Conservation (phyloP, 2,113 vertebrate genomes). For the Accipiter cooperii region DNA sequence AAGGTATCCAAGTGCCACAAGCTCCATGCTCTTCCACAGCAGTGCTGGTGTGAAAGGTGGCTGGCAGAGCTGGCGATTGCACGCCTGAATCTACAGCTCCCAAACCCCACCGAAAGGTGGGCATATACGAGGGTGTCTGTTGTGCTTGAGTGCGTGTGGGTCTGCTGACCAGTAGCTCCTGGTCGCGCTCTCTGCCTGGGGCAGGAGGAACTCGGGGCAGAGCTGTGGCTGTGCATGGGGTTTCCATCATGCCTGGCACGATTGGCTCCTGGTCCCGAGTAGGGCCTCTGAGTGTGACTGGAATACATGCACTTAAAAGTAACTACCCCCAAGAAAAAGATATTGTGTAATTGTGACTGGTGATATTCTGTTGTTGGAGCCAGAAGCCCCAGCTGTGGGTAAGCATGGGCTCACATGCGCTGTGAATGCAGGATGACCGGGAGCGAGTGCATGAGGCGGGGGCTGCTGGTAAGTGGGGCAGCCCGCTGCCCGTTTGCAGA, state of each 20-base stretch:
- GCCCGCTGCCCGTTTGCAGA: rapidly evolving
- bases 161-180: background rate
- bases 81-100: background rate
- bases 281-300: background rate
- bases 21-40: rapidly evolving
- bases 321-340: background rate
- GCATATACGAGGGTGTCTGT: rapidly evolving
- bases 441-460: rapidly evolving
- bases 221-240: rapidly evolving
- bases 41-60: background rate
- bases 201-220: background rate
- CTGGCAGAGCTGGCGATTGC: background rate
- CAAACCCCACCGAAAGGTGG: rapidly evolving
- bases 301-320: background rate
- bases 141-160: rapidly evolving
- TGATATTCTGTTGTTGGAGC: background rate
- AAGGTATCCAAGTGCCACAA: rapidly evolving
- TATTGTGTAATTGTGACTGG: background rate
- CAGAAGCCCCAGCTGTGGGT: background rate
- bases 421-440: background rate
- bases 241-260: rapidly evolving
- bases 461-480: background rate
- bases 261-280: background rate
- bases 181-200: rapidly evolving
- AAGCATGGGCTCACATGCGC: background rate